Conservation (phyloP, 1,140 invertebrate genomes). For the Drosophila obscura region DNA sequence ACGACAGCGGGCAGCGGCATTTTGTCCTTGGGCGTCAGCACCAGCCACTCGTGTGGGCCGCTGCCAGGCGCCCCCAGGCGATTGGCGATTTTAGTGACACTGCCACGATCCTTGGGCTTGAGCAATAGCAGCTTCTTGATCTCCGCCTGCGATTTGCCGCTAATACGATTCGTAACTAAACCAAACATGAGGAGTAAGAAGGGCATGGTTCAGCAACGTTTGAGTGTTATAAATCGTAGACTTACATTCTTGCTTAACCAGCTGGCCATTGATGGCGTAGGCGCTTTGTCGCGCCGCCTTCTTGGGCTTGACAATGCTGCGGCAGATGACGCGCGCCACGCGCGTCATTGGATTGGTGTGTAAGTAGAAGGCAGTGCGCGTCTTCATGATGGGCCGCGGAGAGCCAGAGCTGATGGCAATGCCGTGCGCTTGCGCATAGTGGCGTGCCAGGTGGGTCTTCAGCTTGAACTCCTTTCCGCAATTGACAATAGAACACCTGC, state of each 20-base stretch:
- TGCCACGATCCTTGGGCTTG: constrained; percentile 86
- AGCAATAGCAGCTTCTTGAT: constrained; percentile 86
- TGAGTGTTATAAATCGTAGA: constrained; percentile 24
- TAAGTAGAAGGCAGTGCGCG: constrained; percentile 97
- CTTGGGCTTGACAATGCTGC: constrained; percentile 91
- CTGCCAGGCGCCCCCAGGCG: constrained; percentile 89
- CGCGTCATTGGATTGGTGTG: constrained; percentile 94
- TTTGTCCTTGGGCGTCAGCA: constrained; percentile 90
- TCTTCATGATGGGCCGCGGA: constrained; percentile 97
- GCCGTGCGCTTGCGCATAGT: constrained; percentile 96
- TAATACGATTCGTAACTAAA: constrained; percentile 87
- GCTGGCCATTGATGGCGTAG: constrained; percentile 91
- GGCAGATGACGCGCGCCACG: constrained; percentile 93
- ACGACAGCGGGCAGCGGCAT: constrained; percentile 91
- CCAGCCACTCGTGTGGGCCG: constrained; percentile 90
- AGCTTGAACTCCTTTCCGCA: constrained; percentile 98
- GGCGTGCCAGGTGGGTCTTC: constrained; percentile 95
- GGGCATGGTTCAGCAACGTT: neutral
- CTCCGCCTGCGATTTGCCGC: constrained; percentile 86
- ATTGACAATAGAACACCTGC: constrained; percentile 92
- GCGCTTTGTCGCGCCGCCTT: constrained; percentile 95
- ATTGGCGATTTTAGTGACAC: constrained; percentile 91
- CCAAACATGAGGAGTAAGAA: neutral
- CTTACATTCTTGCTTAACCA: constrained; percentile 94
- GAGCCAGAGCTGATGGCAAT: constrained; percentile 88